Percentiles rank a stretch among this genome's conserved stretches.
Conservation (phyloP, 2,797 vertebrate genomes). For the Setipinna tenuifilis region DNA sequence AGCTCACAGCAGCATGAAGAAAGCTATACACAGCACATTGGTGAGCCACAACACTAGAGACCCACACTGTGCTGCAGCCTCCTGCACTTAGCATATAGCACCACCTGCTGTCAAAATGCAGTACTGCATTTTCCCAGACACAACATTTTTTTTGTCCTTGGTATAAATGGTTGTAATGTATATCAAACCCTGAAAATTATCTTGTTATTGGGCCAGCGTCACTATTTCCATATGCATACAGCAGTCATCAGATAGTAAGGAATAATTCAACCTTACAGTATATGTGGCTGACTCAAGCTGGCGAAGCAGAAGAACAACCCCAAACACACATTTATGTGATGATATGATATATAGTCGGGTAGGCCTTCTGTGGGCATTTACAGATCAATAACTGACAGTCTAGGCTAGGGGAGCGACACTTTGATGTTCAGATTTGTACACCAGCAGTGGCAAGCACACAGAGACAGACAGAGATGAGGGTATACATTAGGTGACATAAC, state of each 20-base stretch:
- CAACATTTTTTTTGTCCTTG: background rate
- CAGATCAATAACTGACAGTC: background rate
- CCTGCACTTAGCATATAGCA: background rate
- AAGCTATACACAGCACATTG: background rate
- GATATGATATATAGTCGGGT: too few relatives aligned
- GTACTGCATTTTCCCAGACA: background rate
- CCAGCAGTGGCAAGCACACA: conserved; percentile 42
- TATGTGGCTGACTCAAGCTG: background rate
- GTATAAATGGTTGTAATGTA: background rate
- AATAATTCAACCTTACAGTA: background rate
- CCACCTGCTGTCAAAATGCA: background rate
- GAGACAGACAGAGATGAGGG: conserved; percentile 37
- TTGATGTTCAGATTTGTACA: background rate
- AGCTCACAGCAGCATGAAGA: background rate
- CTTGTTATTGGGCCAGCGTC: too few relatives aligned
- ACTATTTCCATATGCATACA: background rate
- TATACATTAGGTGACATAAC: conserved; percentile 48
- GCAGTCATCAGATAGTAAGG: background rate
- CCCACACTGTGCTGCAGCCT: background rate
- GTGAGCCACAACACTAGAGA: background rate
- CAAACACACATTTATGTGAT: background rate
- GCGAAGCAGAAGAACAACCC: background rate
- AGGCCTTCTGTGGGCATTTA: background rate
- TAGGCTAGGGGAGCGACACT: too few relatives aligned
- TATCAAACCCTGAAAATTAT: background rate